These are phyloP conservation scores for Leptura quadrifasciata DNA, from an alignment of 2,888 invertebrate species.

Conservation along the genomic window DNA sequence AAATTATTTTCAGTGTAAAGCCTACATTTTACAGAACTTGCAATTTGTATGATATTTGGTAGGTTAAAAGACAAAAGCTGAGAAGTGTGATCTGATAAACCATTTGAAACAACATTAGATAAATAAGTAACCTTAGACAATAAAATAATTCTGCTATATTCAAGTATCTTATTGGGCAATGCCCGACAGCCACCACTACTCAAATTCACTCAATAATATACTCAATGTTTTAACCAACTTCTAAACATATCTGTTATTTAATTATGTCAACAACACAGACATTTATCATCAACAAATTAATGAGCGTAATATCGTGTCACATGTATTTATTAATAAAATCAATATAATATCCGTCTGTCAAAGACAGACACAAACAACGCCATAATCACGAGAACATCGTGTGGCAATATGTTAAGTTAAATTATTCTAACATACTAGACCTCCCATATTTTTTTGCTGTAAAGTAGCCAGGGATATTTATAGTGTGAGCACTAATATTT, in stretches of 20 bases:
- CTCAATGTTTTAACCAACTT: not conserved
- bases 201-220: too few species aligned
- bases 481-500: too few species aligned
- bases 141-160: too few species aligned
- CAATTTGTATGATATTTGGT: too few species aligned
- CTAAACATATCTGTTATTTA: not conserved
- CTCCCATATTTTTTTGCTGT: not conserved
- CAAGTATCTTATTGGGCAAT: too few species aligned
- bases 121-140: too few species aligned
- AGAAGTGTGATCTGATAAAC: too few species aligned
- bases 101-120: too few species aligned
- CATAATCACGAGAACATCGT: not conserved
- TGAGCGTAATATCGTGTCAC: not conserved
- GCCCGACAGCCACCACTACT: too few species aligned
- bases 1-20: too few species aligned
- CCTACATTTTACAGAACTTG: too few species aligned
- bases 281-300: not conserved
- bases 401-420: not conserved
- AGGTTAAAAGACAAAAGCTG: too few species aligned
- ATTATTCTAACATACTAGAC: not conserved
- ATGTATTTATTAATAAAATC: slow-evolving; percentile 1
- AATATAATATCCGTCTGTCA: not conserved
- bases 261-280: not conserved
- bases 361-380: not conserved
- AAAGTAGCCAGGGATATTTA: not conserved